Percentiles rank a stretch among this genome's conserved stretches.
These are phyloP conservation scores for Ataeniobius toweri DNA, from an alignment of 2,797 vertebrate species.

Conservation along the genomic window DNA sequence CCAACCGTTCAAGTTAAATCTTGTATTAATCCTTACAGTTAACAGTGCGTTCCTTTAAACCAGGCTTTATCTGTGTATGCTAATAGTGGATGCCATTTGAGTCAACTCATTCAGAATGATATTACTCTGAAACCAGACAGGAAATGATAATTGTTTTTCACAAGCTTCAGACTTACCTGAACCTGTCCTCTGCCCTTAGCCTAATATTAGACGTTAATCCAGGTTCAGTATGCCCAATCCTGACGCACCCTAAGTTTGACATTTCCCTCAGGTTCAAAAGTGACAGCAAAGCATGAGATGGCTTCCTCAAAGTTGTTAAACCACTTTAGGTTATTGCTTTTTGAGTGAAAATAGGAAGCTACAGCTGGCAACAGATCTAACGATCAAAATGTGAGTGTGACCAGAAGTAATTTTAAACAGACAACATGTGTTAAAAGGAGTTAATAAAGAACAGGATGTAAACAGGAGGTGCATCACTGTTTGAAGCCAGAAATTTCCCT, in stretches of 20 bases:
- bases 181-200: slow-evolving; percentile 39
- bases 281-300: slow-evolving; percentile 36
- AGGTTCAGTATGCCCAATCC: slow-evolving; percentile 50
- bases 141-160: slow-evolving; percentile 68
- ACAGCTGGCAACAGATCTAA: slow-evolving; percentile 32
- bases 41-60: slow-evolving; percentile 66
- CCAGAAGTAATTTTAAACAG: slow-evolving; percentile 12
- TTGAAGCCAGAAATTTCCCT: slow-evolving; percentile 4
- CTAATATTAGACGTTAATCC: slow-evolving; percentile 67
- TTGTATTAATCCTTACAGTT: slow-evolving; percentile 73
- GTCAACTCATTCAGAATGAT: slow-evolving; percentile 52
- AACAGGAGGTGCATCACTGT: slow-evolving; percentile 7
- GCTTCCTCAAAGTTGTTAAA: slow-evolving; percentile 39
- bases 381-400: slow-evolving; percentile 12
- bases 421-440: not conserved
- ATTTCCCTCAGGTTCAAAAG: slow-evolving; percentile 42
- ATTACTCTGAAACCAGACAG: slow-evolving; percentile 58
- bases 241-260: slow-evolving; percentile 64
- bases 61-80: slow-evolving; percentile 60
- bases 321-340: slow-evolving; percentile 34
- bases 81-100: slow-evolving; percentile 62
- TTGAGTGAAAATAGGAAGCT: slow-evolving; percentile 50
- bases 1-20: slow-evolving; percentile 66
- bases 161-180: slow-evolving; percentile 41
- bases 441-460: not conserved